Conservation (phyloP, 2,888 invertebrate species). For the Linhomoeus sp. region DNA sequence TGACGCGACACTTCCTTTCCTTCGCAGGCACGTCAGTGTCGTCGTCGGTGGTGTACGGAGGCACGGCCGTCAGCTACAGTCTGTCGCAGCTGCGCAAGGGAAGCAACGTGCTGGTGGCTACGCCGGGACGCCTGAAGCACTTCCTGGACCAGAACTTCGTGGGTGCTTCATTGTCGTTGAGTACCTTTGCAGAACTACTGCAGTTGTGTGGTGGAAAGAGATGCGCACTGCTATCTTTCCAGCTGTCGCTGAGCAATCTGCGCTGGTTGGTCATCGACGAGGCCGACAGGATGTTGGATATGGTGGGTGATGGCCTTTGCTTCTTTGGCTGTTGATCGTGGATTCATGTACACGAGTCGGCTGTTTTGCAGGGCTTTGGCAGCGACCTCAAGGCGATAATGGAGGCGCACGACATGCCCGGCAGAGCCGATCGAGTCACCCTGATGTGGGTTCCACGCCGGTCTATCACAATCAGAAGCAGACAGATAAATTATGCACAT, state of each 20-base stretch:
- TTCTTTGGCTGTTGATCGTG: neutral
- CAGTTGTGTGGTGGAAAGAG: neutral
- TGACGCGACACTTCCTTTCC: no score
- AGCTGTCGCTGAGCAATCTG: neutral
- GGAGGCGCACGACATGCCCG: neutral
- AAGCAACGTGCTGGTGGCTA: conserved; percentile 11
- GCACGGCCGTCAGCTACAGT: neutral
- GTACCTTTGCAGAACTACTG: no score
- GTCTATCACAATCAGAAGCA: no score
- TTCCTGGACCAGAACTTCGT: conserved; percentile 10
- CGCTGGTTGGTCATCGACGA: conserved; percentile 53
- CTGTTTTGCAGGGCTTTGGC: no score
- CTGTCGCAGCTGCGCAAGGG: conserved; percentile 4
- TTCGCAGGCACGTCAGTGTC: neutral
- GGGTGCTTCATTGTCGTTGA: no score
- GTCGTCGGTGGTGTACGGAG: neutral
- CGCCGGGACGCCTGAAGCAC: conserved; percentile 12
- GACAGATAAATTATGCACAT: no score
- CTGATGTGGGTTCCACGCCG: no score
- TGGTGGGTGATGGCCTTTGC: conserved; percentile 37
- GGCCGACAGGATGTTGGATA: conserved; percentile 43
- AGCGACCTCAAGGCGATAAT: neutral
- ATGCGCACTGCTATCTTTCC: neutral
- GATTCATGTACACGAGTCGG: no score
- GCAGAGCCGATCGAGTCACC: conserved; percentile 6